Percentiles rank a stretch among this genome's conserved stretches.
phyloP scores from a whole-genome alignment of 2,113 vertebrate genomes.

The Erinaceus europaeus region DNA sequence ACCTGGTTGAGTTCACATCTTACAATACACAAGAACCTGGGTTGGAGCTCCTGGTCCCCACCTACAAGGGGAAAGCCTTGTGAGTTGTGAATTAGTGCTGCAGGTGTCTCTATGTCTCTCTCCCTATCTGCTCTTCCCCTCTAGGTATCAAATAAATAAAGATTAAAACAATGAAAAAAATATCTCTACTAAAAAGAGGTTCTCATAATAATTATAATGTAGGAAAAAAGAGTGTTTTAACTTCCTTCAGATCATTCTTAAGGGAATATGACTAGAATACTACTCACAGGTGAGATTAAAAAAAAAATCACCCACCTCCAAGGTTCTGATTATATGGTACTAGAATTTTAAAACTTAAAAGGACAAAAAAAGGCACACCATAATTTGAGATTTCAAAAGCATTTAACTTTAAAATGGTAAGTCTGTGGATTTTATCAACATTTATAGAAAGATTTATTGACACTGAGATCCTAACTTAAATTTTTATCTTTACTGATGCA shows the following conservation, averaged over 20 bases:
- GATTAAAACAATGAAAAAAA: too few relatives aligned
- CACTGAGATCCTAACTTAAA: background rate
- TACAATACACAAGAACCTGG: too few relatives aligned
- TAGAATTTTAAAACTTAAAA: slow-evolving; percentile 33
- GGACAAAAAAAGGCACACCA: background rate
- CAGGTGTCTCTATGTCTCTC: too few relatives aligned
- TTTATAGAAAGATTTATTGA: background rate
- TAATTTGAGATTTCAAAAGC: background rate
- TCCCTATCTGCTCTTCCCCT: too few relatives aligned
- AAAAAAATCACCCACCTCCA: background rate
- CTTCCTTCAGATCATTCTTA: slow-evolving; percentile 20
- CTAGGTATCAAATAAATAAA: too few relatives aligned
- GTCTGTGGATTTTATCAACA: background rate
- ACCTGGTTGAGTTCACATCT: too few relatives aligned
- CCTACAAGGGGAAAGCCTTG: too few relatives aligned
- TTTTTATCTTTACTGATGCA: background rate
- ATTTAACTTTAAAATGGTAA: background rate
- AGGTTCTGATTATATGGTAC: background rate
- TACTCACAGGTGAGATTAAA: background rate
- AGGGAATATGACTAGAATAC: background rate
- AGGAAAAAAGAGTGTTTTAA: background rate
- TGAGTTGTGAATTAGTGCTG: too few relatives aligned
- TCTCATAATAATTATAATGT: background rate
- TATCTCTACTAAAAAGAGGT: background rate
- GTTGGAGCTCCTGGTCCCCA: too few relatives aligned